Evolutionary conservation across 2,888 invertebrate species (phyloP).

Genomic region (Candidula unifasciata): DNA sequence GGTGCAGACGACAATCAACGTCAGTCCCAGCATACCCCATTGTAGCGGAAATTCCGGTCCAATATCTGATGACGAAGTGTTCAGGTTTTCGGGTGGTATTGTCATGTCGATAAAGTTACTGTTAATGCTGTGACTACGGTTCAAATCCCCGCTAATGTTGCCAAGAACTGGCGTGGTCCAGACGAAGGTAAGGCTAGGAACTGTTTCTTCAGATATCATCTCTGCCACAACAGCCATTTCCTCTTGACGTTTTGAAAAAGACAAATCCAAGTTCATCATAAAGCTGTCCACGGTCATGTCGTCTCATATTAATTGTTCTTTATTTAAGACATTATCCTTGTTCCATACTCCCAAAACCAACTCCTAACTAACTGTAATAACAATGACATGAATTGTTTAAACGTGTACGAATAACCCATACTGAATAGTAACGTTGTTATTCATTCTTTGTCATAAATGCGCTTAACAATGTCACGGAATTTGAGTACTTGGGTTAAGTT

Average conservation of each 20-base stretch:
- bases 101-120: not conserved
- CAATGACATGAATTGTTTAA: too few species aligned
- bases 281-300: not conserved
- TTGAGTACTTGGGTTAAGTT: too few species aligned
- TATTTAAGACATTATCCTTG: too few species aligned
- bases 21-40: constrained; percentile 80
- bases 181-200: not conserved
- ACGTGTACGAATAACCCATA: too few species aligned
- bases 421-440: too few species aligned
- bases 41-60: constrained; percentile 13
- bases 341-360: too few species aligned
- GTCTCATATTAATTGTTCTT: not conserved
- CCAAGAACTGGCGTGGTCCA: constrained; percentile 4
- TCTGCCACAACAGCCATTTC: not conserved
- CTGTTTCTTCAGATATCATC: not conserved
- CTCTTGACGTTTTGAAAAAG: not conserved
- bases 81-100: not conserved
- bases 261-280: not conserved
- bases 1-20: constrained; percentile 91
- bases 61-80: not conserved
- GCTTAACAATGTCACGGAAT: too few species aligned
- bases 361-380: too few species aligned
- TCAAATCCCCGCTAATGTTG: not conserved
- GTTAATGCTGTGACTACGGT: not conserved
- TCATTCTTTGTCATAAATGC: too few species aligned